Base-by-base conservation (phyloP, 2,888 invertebrate genomes). In the Laothoe populi region DNA sequence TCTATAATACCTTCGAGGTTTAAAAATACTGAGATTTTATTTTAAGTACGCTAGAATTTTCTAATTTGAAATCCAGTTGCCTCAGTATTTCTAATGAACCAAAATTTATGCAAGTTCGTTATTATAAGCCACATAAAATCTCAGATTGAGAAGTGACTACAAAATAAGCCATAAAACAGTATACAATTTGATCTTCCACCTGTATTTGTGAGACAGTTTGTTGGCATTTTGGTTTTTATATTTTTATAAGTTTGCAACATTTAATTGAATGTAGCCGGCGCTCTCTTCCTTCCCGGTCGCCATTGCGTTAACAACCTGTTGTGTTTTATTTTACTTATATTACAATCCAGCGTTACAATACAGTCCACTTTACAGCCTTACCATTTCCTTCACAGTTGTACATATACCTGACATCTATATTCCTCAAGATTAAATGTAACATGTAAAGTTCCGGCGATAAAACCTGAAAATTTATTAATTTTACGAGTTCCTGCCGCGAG, bases 401-500 rank as follows among this genome's bases (percentile, higher is more conserved):
- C 31, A 31, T 31, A 35, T 31, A 48, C 23, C 26, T 35, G 10
- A 11, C 19, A 26, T 26, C n/a, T 8, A 26, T 49, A 49, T 26
- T 26, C 19, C 31, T 53, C 35, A 53, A 53, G 35, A 53, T 53
- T 53, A 35, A 53, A 53, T 53, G 16, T 31, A 49, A 49, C 8
- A 16, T 16, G 16, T 49, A 49, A 49, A 49, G 16, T 49, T 53
- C 53, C 10, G 31, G 53, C 11, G 35, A 31, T 53, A 53, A 49
- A 35, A 53, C 53, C 53, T 53, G 53, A 31, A 53, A 53, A 53
- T 35, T 35, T 10, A 53, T 53, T 53, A 53, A 53, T 53, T 53
- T 53, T 35, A 53, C 53, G 53, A 53, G 53, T 53, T 35, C 16
- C 53, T 53, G 19, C 35, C 35, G 26, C 26, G 8, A 53, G 31